These are phyloP conservation scores for Aselliscus stoliczkanus DNA, from an alignment of 2,797 vertebrate genomes.

Conservation along the genomic window DNA sequence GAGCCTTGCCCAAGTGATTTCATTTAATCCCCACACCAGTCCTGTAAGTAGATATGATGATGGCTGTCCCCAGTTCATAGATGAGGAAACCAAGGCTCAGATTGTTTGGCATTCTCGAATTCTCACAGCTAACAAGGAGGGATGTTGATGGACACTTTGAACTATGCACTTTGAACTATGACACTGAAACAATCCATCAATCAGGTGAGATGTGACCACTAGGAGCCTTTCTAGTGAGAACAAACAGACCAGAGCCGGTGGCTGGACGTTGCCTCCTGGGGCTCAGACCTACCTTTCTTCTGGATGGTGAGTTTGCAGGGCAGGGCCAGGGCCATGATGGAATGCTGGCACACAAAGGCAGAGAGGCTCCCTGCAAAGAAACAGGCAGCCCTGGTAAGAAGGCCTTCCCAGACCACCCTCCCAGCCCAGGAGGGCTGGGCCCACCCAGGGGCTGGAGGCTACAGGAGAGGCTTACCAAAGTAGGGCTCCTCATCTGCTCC, in stretches of 20 bases:
- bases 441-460: neutral
- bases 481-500: constrained; percentile 91
- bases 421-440: neutral
- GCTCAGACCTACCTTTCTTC: constrained; percentile 81
- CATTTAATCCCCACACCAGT: neutral
- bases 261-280: neutral
- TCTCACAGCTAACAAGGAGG: neutral
- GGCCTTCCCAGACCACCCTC: neutral
- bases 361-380: constrained; percentile 90
- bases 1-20: neutral
- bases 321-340: constrained; percentile 86
- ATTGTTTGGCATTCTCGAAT: neutral
- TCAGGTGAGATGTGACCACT: neutral
- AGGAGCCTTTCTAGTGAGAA: neutral
- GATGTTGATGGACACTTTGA: neutral
- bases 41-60: no score
- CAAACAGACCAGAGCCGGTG: fast-evolving
- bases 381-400: neutral
- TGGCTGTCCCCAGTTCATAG: neutral
- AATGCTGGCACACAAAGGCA: constrained; percentile 93
- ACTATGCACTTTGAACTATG: neutral
- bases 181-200: neutral
- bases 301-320: constrained; percentile 89
- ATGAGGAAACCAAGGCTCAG: neutral
- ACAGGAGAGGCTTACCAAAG: constrained; percentile 86